Conservation (phyloP, 2,797 vertebrate genomes). For the Cephalopachus bancanus region DNA sequence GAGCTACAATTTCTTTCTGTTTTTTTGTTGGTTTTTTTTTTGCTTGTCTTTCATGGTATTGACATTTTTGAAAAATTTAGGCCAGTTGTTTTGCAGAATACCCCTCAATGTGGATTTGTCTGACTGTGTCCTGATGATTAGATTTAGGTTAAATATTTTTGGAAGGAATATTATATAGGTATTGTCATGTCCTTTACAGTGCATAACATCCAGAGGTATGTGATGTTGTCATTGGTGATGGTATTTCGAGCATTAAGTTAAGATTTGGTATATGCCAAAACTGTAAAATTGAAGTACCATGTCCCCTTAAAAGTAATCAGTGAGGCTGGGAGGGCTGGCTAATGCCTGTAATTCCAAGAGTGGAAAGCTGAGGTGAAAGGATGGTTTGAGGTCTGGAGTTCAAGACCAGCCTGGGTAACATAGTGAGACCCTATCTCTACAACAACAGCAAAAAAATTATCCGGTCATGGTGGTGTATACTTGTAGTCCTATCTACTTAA, state of each 20-base stretch:
- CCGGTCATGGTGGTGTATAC: too few relatives aligned
- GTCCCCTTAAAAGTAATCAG: not conserved
- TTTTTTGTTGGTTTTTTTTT: not conserved
- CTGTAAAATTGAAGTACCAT: not conserved
- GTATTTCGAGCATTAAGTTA: constrained; percentile 11
- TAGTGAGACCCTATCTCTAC: too few relatives aligned
- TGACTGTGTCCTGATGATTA: not conserved
- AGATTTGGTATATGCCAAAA: not conserved
- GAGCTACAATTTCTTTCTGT: not conserved
- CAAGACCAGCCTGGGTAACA: too few relatives aligned
- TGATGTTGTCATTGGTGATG: not conserved
- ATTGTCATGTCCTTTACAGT: not conserved
- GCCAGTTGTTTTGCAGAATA: constrained; percentile 19
- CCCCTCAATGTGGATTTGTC: not conserved
- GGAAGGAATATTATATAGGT: not conserved
- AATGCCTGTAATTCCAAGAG: too few relatives aligned
- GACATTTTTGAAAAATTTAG: constrained; percentile 1
- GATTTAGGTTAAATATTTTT: constrained; percentile 45
- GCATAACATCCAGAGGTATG: not conserved
- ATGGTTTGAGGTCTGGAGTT: too few relatives aligned
- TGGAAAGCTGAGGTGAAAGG: too few relatives aligned
- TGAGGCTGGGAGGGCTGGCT: not conserved
- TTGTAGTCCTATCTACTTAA: too few relatives aligned
- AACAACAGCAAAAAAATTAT: too few relatives aligned
- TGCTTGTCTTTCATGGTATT: constrained; percentile 7